Base-by-base conservation (phyloP, 2,113 vertebrate species). In the Atherinomorus stipes region DNA sequence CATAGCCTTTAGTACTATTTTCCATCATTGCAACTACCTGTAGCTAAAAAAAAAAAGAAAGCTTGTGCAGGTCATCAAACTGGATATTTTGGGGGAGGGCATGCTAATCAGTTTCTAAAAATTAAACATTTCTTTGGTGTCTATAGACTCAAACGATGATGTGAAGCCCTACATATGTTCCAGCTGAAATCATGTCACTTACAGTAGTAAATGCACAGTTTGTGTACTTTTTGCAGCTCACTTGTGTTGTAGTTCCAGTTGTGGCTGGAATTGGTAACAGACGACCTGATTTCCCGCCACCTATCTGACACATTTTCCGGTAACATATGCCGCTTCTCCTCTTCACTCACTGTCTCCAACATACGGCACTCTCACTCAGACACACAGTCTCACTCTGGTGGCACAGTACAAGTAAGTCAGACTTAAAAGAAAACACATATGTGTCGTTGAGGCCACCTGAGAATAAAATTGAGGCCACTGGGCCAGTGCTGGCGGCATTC, bases 361-460 rank as follows among this genome's bases (percentile, higher is more conserved):
- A 50, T 70, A 60, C 57, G 59, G 40, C 23, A 65, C 34, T 64
- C 26, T 40, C 40, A 63, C 69, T 72, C 49, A 45, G 67, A 65
- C 47, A 21, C 42, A 31, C 44, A 53, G 49, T 56, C 0, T 66
- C 65, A 64, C 72, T 85, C 59, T 68, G 75, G 72, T 61, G 74
- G 52, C 83, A 79, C 78, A 74, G 83, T 56, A 78, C 84, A 93
- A 94, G 93, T 94, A 94, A 94, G 92, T 94, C 92, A 95, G 93
- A 93, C 94, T 94, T 94, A 94, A 94, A 94, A 94, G 93, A 94
- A 94, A 93, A 90, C 85, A 78, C 87, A 90, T 90, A 92, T 88
- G 91, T 94, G 88, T 91, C 78, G 82, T 66, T 21, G 40, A 47
- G 77, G 84, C 80, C 92, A 6, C 58, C 38, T 54, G 90, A 92